Evolutionary conservation across 2,888 invertebrate species (phyloP).

Genomic region (Chydorus sphaericus): DNA sequence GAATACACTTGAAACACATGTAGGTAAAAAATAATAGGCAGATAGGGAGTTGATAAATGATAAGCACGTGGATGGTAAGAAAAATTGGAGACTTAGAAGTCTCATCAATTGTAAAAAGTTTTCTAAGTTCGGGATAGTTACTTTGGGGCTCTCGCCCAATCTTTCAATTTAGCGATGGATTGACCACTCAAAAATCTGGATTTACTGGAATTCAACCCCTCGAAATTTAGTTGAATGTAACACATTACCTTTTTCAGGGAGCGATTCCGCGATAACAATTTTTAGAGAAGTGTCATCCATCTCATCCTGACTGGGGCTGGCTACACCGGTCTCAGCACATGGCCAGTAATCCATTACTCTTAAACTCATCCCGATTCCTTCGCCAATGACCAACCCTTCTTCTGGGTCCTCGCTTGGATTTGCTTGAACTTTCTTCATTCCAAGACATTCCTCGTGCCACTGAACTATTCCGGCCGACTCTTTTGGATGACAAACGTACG

Average conservation of each 20-base stretch:
- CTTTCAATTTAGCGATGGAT: too few relatives aligned
- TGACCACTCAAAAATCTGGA: too few relatives aligned
- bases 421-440: slow-evolving; percentile 29
- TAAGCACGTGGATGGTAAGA: too few relatives aligned
- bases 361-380: slow-evolving; percentile 30
- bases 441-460: slow-evolving; percentile 32
- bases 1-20: too few relatives aligned
- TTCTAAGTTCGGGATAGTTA: too few relatives aligned
- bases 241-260: slow-evolving; percentile 21
- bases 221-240: not conserved
- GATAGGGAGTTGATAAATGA: too few relatives aligned
- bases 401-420: slow-evolving; percentile 27
- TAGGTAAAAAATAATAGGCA: too few relatives aligned
- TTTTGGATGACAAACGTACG: slow-evolving; percentile 28
- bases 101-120: too few relatives aligned
- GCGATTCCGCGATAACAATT: slow-evolving; percentile 32
- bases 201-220: too few relatives aligned
- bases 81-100: too few relatives aligned
- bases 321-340: slow-evolving; percentile 28
- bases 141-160: too few relatives aligned
- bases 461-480: slow-evolving; percentile 25
- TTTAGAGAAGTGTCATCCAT: slow-evolving; percentile 22
- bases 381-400: slow-evolving; percentile 29
- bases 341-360: slow-evolving; percentile 33
- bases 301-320: slow-evolving; percentile 14